Evolutionary conservation across 2,888 invertebrate genomes (phyloP).

Genomic region (Macrosiphum euphorbiae): DNA sequence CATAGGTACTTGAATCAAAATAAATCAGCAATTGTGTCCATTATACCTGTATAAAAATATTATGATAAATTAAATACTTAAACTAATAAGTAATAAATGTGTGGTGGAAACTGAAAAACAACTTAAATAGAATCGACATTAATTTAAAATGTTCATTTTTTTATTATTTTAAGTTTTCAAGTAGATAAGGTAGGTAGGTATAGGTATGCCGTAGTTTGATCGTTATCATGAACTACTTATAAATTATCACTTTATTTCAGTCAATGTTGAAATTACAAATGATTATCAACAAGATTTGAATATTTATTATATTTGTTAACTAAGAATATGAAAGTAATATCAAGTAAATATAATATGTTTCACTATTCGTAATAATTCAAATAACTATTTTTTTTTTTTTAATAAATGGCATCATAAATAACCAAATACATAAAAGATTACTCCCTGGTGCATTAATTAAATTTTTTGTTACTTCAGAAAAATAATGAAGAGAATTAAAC

Average conservation of each 20-base stretch:
- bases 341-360: background rate
- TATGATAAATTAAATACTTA: too few relatives aligned
- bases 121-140: background rate
- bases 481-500: slow-evolving; percentile 17
- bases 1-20: background rate
- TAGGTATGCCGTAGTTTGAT: background rate
- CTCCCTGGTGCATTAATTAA: slow-evolving; percentile 20
- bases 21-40: background rate
- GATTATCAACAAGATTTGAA: background rate
- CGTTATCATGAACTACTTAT: background rate
- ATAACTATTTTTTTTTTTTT: background rate
- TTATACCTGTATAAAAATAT: background rate
- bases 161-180: background rate
- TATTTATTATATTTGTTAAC: background rate
- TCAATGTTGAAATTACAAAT: background rate
- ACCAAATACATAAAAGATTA: slow-evolving; percentile 20
- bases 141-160: background rate
- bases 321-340: background rate
- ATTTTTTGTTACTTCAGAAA: background rate
- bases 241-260: background rate
- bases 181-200: background rate
- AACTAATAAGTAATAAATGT: background rate
- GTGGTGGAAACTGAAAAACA: background rate
- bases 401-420: slow-evolving; percentile 7
- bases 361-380: slow-evolving; percentile 3